Evolutionary conservation across 2,113 vertebrate species (phyloP), one percentile per base, ranked within the genome.

Genomic region (Eulemur macaco): DNA sequence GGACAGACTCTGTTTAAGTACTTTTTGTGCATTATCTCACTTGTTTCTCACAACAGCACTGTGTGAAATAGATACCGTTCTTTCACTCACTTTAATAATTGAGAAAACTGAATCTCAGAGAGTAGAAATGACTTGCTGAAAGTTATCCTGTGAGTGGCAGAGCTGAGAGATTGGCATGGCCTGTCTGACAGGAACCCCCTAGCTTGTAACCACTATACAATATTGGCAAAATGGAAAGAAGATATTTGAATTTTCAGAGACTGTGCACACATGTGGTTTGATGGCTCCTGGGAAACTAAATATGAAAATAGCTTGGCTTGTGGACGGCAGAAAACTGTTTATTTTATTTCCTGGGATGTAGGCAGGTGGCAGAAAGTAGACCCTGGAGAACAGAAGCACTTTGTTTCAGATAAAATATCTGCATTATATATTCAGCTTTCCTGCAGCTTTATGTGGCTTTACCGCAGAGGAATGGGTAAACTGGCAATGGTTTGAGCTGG

Each of bases 341-440:
- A 64, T 86, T 90, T 27, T 82, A 4, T 89, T 97, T 93, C 69
- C 66, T 87, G 76, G 23, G 31, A 63, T 84, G 17, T 71, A 76
- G n/a, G 27, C 64, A 94, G 39, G 52, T 95, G 69, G 86, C 83
- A 95, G 69, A 95, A 96, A 96, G 63, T 84, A 96, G 89, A 77
- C 94, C 45, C 64, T 81, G 47, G 93, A 97, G 69, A 96, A 96
- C n/a, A 84, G 78, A 68, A 91, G 39, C 39, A 87, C 31, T 97
- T 89, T 83, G 71, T 86, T 94, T 94, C 81, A 92, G 68, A 88
- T 81, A 86, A 94, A 94, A 64, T 88, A 93, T 80, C 66, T 92
- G 39, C 69, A 83, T 96, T 86, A 87, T 94, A 90, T 90, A 88
- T 96, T 97, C 94, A 95, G 73, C 37, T 93, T 91, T 96, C 58